Evolutionary conservation across 1,140 invertebrate genomes (phyloP), one percentile per base, ranked within the genome.

Genomic region (Drosophila rufa): DNA sequence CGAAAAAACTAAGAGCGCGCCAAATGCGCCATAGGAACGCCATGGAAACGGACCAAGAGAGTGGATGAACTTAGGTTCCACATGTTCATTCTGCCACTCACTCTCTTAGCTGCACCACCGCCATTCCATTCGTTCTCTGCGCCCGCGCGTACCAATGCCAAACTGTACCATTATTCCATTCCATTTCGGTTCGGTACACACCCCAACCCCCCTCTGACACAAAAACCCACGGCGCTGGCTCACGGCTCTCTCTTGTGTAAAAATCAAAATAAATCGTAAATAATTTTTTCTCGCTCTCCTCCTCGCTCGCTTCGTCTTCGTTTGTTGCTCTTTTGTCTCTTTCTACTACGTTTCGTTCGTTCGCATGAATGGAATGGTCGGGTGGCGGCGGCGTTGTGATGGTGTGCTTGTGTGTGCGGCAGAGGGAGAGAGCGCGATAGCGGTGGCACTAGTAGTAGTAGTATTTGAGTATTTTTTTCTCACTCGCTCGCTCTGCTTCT

Each of bases 181-280:
- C 51, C 82, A 69, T 70, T 86, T 68, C 25, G 42, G 76, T 17
- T 30, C 58, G 12, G 14, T 9, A 3, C n/a, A 36, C 25, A 47
- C 77, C 80, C 73, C 71, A 43, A 90, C 81, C 70, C 81, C 51
- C 85, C 81, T 71, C 57, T 90, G 85, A 90, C 85, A 90, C 75
- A 73, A 82, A 90, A 85, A 76, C 79, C 79, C 68, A 67, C 14
- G 56, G 22, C 27, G 14, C 14, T 27, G 17, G 30, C 17, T 51
- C 25, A 22, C 4, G 19, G 19, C 7, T 51, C 64, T 33, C 36
- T 60, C 11, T 53, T 64, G 77, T 64, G 66, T 65, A 71, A 79
- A 80, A 83, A 90, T 90, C 85, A 90, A 90, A 90, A 90, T 90
- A 90, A 90, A 90, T 90, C 85, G 85, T 90, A 90, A 90, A 90